A percentile compares a stretch with the other conserved stretches of the same genome.
Conservation (phyloP, 2,113 vertebrate species). For the Coptodon bakossiorum region DNA sequence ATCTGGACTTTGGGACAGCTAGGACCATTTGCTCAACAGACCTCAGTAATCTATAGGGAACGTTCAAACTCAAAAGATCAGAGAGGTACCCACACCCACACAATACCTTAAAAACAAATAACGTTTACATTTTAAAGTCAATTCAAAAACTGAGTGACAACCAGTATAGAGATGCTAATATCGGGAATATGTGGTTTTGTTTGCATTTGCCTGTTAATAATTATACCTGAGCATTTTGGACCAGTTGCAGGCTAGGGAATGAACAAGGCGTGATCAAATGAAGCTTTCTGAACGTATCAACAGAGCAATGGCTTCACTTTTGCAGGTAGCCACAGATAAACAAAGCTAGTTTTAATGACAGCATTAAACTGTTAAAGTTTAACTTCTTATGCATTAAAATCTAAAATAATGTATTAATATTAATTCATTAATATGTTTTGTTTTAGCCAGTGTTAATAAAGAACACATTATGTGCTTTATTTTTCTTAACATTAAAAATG, state of each 20-base stretch:
- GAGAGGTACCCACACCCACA: neutral
- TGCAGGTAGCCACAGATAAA: neutral
- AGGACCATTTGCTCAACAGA: neutral
- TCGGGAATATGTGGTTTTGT: neutral
- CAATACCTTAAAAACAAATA: neutral
- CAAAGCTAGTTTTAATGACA: neutral
- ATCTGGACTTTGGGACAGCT: neutral
- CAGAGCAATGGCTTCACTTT: neutral
- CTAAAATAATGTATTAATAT: neutral
- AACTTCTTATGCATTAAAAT: neutral
- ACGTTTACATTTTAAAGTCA: neutral
- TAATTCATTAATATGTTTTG: neutral
- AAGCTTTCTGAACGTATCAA: neutral
- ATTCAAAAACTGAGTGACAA: neutral
- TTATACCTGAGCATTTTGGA: neutral
- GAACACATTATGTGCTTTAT: neutral
- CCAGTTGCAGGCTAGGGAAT: neutral
- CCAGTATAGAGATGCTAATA: neutral
- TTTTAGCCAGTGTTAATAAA: neutral
- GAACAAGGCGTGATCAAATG: neutral
- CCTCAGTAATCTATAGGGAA: neutral
- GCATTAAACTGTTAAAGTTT: neutral
- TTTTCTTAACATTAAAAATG: neutral
- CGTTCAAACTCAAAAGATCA: neutral
- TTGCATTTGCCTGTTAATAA: neutral